Evolutionary conservation across 2,888 invertebrate species (phyloP).

Genomic region (Polymixis lichenea): DNA sequence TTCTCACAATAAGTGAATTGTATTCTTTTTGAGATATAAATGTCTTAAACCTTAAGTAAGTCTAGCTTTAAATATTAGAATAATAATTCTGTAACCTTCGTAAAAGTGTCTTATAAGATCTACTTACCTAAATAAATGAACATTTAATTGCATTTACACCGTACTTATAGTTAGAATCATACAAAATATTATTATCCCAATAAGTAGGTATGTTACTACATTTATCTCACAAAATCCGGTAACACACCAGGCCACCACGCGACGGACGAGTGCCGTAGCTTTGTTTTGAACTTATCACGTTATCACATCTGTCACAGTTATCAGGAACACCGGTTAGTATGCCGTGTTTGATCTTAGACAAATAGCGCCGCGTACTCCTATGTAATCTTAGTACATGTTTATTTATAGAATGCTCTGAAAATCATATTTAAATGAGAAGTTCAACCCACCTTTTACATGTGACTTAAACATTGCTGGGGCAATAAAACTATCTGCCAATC

Average conservation of each 20-base stretch:
- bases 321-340: conserved; percentile 45
- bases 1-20: too few species aligned
- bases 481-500: too few species aligned
- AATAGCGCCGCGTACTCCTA: conserved; percentile 50
- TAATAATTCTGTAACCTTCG: neutral
- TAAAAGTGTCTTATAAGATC: too few species aligned
- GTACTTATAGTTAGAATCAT: too few species aligned
- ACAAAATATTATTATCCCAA: too few species aligned
- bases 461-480: too few species aligned
- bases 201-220: too few species aligned
- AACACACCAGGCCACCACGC: conserved; percentile 42
- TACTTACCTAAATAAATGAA: too few species aligned
- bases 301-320: conserved; percentile 70
- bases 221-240: neutral
- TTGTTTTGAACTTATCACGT: conserved; percentile 64
- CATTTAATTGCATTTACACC: too few species aligned
- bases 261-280: conserved; percentile 36
- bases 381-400: conserved; percentile 8
- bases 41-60: too few species aligned
- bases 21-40: too few species aligned
- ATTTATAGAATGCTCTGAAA: conserved; percentile 3
- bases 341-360: conserved; percentile 52
- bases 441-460: too few species aligned
- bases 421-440: neutral
- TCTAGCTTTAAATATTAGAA: neutral